Evolutionary conservation across 2,797 vertebrate genomes (phyloP), one percentile per base, ranked within the genome.

Genomic region (Acropternis orthonyx): DNA sequence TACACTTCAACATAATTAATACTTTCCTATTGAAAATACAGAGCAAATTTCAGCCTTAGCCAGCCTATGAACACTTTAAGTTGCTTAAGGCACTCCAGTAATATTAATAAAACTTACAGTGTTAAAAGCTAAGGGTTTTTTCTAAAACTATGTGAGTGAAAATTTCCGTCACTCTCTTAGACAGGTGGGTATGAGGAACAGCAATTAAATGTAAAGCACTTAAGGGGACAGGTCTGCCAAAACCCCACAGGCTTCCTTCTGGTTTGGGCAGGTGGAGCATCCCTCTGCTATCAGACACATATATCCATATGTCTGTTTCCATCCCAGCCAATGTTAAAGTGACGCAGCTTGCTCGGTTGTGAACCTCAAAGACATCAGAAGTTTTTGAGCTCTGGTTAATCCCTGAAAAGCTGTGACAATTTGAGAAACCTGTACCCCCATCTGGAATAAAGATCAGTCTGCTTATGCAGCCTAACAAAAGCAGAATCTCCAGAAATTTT

Each of bases 341-440:
- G 51, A 46, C 6, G 15, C 12, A 88, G 30, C 23, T 69, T 0
- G 0, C 51, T 82, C 4, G 1, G 5, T 28, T 62, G 51, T 1
- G 1, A 79, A 79, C 24, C 20, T 68, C 80, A 43, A 54, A 62
- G 14, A 39, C 2, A 28, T 43, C 34, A 74, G 46, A 72, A 59
- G 32, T 6, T 59, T 43, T 44, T 81, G 44, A 92, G 37, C 23
- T 82, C 49, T 90, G 41, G 23, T 66, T 84, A 88, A 77, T 55
- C 26, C 37, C 61, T 54, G 44, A 34, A 65, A 89, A 46, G 1
- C 52, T 62, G 65, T 14, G 21, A 55, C 41, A 69, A 0, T 73
- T 67, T 86, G 51, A 43, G 68, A 92, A 86, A 94, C 27, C 19
- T 67, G 19, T 54, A 54, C 37, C 30, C 6, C 2, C 7, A 14